These are phyloP conservation scores for Pseudomyrmex sp. DNA, from an alignment of 1,140 invertebrate species.

Conservation along the genomic window DNA sequence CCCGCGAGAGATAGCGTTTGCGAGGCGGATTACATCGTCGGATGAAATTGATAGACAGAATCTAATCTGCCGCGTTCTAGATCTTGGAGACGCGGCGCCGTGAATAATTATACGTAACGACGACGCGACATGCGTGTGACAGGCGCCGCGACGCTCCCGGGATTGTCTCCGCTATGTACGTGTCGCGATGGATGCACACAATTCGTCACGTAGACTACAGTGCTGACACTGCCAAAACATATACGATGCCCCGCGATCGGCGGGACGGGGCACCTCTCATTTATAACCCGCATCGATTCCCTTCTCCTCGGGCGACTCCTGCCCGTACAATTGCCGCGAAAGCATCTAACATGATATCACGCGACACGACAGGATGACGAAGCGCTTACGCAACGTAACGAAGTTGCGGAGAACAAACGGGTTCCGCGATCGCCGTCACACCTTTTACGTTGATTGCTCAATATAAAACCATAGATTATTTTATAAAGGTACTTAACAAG, in stretches of 20 bases:
- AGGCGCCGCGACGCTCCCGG: constrained; percentile 35
- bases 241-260: constrained; percentile 15
- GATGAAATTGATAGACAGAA: constrained; percentile 69
- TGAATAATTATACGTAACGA: constrained; percentile 70
- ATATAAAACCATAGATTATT: no score
- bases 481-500: no score
- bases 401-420: not conserved
- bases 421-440: not conserved
- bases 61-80: constrained; percentile 67
- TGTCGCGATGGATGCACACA: constrained; percentile 47
- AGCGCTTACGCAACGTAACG: constrained; percentile 3
- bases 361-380: constrained; percentile 13
- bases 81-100: constrained; percentile 50
- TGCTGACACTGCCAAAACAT: constrained; percentile 61
- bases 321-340: constrained; percentile 27
- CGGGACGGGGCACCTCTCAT: constrained; percentile 17
- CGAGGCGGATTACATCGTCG: constrained; percentile 20
- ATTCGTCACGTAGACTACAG: constrained; percentile 47
- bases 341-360: constrained; percentile 32
- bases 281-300: constrained; percentile 42
- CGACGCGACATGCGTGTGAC: constrained; percentile 54
- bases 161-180: constrained; percentile 37
- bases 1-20: not conserved
- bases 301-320: not conserved
- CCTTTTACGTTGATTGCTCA: no score